Percentiles rank a stretch among this genome's conserved stretches.
These are phyloP conservation scores for Sminthurides bifidus DNA, from an alignment of 1,140 invertebrate genomes.

Conservation along the genomic window DNA sequence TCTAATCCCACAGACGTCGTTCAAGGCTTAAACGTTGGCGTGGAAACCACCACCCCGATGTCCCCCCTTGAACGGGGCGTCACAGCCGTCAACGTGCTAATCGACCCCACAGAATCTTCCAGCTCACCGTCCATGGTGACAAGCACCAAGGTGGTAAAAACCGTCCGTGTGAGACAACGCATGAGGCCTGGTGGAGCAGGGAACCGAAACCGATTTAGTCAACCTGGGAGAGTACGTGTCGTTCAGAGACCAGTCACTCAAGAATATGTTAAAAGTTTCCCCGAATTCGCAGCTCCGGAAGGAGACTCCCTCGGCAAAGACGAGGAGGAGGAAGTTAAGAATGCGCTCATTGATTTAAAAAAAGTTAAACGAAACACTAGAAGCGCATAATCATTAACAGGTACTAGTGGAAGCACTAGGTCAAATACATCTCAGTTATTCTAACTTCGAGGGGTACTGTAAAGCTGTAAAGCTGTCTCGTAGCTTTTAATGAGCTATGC, in stretches of 20 bases:
- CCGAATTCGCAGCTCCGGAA: slow-evolving; percentile 26
- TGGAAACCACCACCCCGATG: background rate
- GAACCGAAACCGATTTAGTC: slow-evolving; percentile 12
- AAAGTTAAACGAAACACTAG: no score
- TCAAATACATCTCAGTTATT: no score
- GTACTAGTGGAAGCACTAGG: no score
- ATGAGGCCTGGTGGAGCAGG: slow-evolving; percentile 19
- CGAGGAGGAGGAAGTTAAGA: slow-evolving; percentile 30
- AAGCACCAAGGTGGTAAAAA: slow-evolving; percentile 31
- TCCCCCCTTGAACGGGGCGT: background rate
- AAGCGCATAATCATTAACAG: no score
- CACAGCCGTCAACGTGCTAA: background rate
- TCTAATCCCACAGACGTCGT: background rate
- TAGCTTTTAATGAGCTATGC: no score
- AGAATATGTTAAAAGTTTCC: slow-evolving; percentile 26
- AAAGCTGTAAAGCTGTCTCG: no score
- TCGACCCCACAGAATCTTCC: slow-evolving; percentile 2
- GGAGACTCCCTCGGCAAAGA: slow-evolving; percentile 23
- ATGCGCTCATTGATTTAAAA: slow-evolving; percentile 31
- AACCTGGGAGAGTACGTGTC: slow-evolving; percentile 12
- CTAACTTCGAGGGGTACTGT: no score
- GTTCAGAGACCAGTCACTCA: slow-evolving; percentile 19
- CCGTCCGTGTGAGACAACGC: slow-evolving; percentile 29
- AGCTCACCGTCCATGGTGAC: slow-evolving; percentile 14
- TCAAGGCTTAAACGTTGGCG: background rate